Evolutionary conservation across 2,797 vertebrate species (phyloP).

Genomic region (Fringilla coelebs): DNA sequence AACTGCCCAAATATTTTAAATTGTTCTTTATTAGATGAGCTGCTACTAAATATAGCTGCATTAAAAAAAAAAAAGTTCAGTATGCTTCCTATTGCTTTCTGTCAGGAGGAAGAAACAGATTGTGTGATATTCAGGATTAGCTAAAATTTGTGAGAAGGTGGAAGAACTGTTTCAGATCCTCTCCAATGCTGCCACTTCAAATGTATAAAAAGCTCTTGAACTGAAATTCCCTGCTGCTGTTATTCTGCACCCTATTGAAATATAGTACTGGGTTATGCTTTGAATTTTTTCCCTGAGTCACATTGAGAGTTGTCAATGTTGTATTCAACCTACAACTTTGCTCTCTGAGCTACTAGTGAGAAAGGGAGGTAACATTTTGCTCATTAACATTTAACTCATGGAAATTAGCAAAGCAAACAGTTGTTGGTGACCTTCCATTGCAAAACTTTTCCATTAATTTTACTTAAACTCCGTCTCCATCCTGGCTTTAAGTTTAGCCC

Average conservation of each 20-base stretch:
- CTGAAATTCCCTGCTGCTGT: background rate
- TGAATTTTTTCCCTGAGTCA: conserved; percentile 8
- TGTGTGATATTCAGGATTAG: background rate
- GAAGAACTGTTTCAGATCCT: background rate
- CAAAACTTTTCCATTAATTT: background rate
- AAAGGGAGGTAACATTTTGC: background rate
- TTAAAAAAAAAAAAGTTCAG: background rate
- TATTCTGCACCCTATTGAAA: background rate
- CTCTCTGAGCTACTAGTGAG: background rate
- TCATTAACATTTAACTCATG: background rate
- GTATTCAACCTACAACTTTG: background rate
- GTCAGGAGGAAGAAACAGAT: background rate
- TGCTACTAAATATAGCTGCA: background rate
- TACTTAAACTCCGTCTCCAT: background rate
- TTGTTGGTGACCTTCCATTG: background rate
- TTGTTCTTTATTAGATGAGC: background rate
- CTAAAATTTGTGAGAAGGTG: background rate
- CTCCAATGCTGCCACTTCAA: background rate
- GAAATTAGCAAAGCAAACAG: background rate
- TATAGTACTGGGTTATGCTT: background rate
- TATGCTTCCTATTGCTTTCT: background rate
- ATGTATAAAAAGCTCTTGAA: background rate
- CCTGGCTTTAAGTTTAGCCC: background rate
- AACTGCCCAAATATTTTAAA: background rate
- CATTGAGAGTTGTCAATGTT: background rate